Base-by-base conservation (phyloP, 2,888 invertebrate genomes). In the Eilema sororculum region DNA sequence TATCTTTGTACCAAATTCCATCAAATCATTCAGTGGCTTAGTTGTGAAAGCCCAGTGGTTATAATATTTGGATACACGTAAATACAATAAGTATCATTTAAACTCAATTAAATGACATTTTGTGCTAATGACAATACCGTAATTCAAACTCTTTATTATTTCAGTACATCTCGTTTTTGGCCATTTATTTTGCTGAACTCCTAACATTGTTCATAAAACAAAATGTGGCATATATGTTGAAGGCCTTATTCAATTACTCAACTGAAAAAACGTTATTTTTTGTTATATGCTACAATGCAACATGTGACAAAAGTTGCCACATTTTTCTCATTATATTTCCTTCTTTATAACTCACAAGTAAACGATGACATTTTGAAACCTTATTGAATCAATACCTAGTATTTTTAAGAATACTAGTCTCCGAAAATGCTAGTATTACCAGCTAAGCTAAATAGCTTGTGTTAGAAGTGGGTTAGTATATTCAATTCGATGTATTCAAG, bases 301-400 rank as follows among this genome's bases (percentile, higher is more conserved):
- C 12, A 4, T 58, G 58, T 28, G 6, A 58, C 16, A 60, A 60
- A 30, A 30, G 24, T 70, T 70, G 70, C 66, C 63, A 73, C 62
- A 69, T 73, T 67, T 78, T 79, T 73, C 25, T 67, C 24, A 67
- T 66, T 60, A 5, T 68, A 71, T 57, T 33, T 33, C 33, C 37
- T 37, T 69, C 65, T 41, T n/a, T 76, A 66, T 73, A 76, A 76
- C 70, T 65, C 68, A 72, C 37, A 60, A 65, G 78, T 76, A 76
- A 64, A 61, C 75, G 78, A 81, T 82, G 76, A 75, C 72, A 76
- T 75, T 78, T 76, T 71, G 68, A 59, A 12, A 58, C 13, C 1
- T 62, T 33, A 65, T 52, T 52, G 9, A 52, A 58, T 58, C 25
- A 13, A 24, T 57, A 33, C 20, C 30, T 9, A 60, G 30, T 28